Conservation (phyloP, 2,113 vertebrate species). For the Odontesthes bonariensis region DNA sequence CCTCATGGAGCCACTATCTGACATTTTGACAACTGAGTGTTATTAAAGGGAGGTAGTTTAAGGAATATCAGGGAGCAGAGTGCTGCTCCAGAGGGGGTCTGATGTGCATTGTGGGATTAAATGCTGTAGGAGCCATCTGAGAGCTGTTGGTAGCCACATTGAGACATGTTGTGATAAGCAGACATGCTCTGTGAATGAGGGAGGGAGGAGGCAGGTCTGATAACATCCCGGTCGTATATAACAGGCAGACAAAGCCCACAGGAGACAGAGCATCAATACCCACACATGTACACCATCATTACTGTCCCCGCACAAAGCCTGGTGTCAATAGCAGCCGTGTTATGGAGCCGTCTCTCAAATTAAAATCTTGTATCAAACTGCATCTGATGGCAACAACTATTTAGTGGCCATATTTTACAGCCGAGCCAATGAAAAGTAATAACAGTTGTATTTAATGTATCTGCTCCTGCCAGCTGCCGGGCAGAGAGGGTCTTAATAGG, state of each 20-base stretch:
- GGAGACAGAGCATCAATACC: slow-evolving; percentile 96
- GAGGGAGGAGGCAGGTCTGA: slow-evolving; percentile 71
- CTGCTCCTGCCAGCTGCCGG: slow-evolving; percentile 95
- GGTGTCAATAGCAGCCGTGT: slow-evolving; percentile 90
- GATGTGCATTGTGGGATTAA: not conserved
- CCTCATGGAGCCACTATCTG: no score
- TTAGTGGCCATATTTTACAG: slow-evolving; percentile 95
- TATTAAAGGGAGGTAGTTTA: no score
- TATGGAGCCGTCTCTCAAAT: slow-evolving; percentile 96
- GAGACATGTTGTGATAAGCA: slow-evolving; percentile 91
- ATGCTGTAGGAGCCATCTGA: slow-evolving; percentile 42
- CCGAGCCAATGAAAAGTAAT: slow-evolving; percentile 97
- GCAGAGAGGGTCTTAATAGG: slow-evolving; percentile 92
- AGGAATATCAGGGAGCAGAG: no score
- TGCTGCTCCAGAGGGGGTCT: no score
- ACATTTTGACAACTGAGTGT: no score
- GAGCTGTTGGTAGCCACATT: slow-evolving; percentile 86
- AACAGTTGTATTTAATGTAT: slow-evolving; percentile 98
- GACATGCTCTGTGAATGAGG: slow-evolving; percentile 51
- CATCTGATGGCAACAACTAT: slow-evolving; percentile 95
- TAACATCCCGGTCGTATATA: slow-evolving; percentile 89
- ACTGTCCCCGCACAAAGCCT: slow-evolving; percentile 91
- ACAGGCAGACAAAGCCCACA: slow-evolving; percentile 85
- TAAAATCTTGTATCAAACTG: slow-evolving; percentile 98
- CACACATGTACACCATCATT: slow-evolving; percentile 93